Base-by-base conservation (phyloP, 2,113 vertebrate species). In the Chionodraco myersi region DNA sequence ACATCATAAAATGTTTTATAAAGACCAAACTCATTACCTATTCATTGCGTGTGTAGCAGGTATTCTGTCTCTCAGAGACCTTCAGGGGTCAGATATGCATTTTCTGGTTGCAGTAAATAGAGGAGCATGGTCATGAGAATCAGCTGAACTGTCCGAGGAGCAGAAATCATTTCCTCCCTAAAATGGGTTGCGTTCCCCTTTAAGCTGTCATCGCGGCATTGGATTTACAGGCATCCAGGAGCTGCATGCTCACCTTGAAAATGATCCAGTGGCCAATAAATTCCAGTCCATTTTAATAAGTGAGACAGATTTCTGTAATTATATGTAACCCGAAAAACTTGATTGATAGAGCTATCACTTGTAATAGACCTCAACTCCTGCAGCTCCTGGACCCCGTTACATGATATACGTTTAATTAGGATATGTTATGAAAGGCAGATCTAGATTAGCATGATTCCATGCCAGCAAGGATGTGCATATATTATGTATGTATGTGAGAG, bases 231-330 rank as follows among this genome's bases (percentile, higher is more conserved):
- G 47, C 59, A 47, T 56, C 54, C 36, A 14, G 56, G 23, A 75
- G 64, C 64, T 59, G 30, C 36, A 34, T 16, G 53, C 23, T 76
- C 68, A 73, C 68, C 52, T 63, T 77, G 51, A 68, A 57, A 52
- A 77, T 36, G 13, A 66, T 36, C 36, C 16, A 51, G 21, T 34
- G 45, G 30, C 41, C 44, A 67, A 30, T 47, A 70, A 47, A 62
- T 77, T 11, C 15, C 48, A 18, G 30, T n/a, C 5, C 13, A 49
- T 64, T 58, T 49, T 59, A 67, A 45, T 52, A 10, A 36, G n/a
- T 23, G 68, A 72, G 67, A 44, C 26, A 18, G 13, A 52, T 67
- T 62, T 41, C 47, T 73, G 8, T 23, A 36, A 36, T 58, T 64
- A 34, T n/a, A 16, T 49, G 41, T 16, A 48, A 65, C 72, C 44